These are phyloP conservation scores for Cebidichthys violaceus DNA, from an alignment of 2,113 vertebrate species.

Conservation along the genomic window DNA sequence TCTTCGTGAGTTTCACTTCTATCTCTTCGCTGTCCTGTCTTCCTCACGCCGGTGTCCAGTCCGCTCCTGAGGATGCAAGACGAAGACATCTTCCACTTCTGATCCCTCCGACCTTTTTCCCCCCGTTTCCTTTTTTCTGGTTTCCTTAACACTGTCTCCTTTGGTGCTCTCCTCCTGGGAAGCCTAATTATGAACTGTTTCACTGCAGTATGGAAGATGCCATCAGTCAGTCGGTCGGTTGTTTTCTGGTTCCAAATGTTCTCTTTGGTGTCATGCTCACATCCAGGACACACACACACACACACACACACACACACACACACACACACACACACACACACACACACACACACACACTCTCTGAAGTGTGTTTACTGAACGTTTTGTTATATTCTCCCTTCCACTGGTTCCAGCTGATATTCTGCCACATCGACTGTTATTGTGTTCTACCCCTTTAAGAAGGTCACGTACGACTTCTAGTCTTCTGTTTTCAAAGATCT, in stretches of 20 bases:
- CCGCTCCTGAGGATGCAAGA: conserved; percentile 68
- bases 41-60: conserved; percentile 73
- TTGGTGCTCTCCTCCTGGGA: conserved; percentile 3
- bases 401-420: conserved; percentile 7
- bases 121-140: conserved; percentile 32
- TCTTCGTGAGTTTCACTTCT: conserved; percentile 77
- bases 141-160: neutral
- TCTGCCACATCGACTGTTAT: conserved; percentile 52
- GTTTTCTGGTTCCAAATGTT: neutral
- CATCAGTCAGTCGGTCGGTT: neutral
- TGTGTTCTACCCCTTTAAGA: conserved; percentile 41
- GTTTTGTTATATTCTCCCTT: neutral
- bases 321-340: conserved; percentile 1
- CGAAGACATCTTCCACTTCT: conserved; percentile 77
- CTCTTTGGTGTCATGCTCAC: neutral
- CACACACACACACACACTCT: neutral
- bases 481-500: conserved; percentile 32
- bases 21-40: conserved; percentile 68
- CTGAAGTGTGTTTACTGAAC: conserved; percentile 3
- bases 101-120: conserved; percentile 42
- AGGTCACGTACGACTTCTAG: neutral
- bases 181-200: neutral
- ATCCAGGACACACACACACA: neutral
- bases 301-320: neutral
- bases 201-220: conserved; percentile 14